Evolutionary conservation across 1,140 invertebrate species (phyloP).

Genomic region (Frieseomelitta varia): DNA sequence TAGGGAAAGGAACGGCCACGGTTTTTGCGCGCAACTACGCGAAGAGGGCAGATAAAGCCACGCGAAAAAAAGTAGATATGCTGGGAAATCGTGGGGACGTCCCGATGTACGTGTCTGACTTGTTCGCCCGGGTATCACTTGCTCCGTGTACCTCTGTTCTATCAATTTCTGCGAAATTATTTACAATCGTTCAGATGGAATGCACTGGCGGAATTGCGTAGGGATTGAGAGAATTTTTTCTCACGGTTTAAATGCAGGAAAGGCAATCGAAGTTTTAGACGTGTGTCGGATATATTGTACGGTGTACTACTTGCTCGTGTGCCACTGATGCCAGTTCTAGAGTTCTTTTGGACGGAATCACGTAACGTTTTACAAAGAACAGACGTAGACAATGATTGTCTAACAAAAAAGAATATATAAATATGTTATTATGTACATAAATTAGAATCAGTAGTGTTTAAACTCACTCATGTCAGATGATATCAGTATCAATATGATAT

Average conservation of each 20-base stretch:
- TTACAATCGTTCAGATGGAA: background rate
- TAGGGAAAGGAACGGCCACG: too few relatives aligned
- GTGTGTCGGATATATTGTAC: background rate
- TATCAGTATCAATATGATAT: too few relatives aligned
- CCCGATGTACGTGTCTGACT: background rate
- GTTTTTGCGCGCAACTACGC: background rate
- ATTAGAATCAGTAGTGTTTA: too few relatives aligned
- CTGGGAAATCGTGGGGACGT: background rate
- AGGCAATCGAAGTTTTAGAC: background rate
- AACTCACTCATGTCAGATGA: too few relatives aligned
- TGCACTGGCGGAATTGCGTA: background rate
- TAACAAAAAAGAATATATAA: too few relatives aligned
- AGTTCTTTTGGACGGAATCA: background rate
- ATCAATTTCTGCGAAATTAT: background rate
- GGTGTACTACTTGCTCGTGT: background rate
- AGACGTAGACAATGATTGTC: too few relatives aligned
- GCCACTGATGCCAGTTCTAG: background rate
- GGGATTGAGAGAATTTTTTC: background rate
- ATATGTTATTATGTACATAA: too few relatives aligned
- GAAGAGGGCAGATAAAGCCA: conserved; percentile 1
- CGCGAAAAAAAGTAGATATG: conserved; percentile 1
- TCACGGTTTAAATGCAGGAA: too few relatives aligned
- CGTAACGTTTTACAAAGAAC: background rate
- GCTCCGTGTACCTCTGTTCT: background rate
- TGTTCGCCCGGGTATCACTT: background rate